phyloP scores from a whole-genome alignment of 2,888 invertebrate species.

The Leptothorax acervorum region DNA sequence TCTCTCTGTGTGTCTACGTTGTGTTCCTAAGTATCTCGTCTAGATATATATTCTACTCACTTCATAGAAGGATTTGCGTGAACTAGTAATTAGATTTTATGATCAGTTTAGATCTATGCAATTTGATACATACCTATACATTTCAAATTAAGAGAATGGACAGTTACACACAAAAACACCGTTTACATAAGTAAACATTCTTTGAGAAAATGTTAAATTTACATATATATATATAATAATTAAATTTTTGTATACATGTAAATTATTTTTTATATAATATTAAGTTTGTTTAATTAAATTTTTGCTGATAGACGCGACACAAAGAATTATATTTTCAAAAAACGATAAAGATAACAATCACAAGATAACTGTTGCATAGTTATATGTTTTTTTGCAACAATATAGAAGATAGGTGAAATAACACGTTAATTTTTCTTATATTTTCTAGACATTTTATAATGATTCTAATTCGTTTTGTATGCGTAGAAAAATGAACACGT shows the following conservation, averaged over 20 bases:
- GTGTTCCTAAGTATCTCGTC: conserved; percentile 48
- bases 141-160: conserved; percentile 8
- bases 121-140: conserved; percentile 41
- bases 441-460: background rate
- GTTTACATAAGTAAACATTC: background rate
- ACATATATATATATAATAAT: background rate
- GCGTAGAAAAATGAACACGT: conserved; percentile 23
- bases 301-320: background rate
- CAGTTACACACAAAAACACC: background rate
- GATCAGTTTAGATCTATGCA: conserved; percentile 62
- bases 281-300: background rate
- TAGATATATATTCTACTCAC: conserved; percentile 60
- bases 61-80: conserved; percentile 68
- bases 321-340: background rate
- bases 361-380: background rate
- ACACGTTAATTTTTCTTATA: background rate
- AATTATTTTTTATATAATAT: background rate
- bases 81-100: conserved; percentile 68
- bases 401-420: background rate
- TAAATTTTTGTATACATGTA: background rate
- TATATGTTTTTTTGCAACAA: background rate
- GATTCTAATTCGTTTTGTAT: conserved; percentile 6
- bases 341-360: background rate
- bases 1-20: conserved; percentile 67
- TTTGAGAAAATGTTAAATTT: background rate